Percentiles rank a stretch among this genome's conserved stretches.
Conservation (phyloP, 2,888 invertebrate species). For the Thysanoteuthis rhombus region DNA sequence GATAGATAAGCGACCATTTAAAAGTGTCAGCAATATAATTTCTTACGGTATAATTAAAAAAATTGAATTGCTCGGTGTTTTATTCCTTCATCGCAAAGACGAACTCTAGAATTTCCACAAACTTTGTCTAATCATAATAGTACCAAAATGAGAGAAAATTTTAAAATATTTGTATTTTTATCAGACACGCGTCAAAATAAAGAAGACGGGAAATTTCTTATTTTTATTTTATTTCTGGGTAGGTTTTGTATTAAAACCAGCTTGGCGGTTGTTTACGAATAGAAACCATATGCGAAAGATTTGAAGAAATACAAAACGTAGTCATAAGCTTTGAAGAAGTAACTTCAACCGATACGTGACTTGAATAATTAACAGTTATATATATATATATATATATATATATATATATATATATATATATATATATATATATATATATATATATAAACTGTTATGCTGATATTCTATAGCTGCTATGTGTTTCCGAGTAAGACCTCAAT, state of each 20-base stretch:
- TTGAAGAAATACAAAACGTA: conserved; percentile 12
- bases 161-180: not conserved
- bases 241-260: not conserved
- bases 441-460: not conserved
- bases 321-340: not conserved
- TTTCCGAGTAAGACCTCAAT: too few species aligned
- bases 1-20: too few species aligned
- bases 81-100: too few species aligned
- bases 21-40: too few species aligned
- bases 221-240: too few species aligned
- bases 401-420: not conserved
- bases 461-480: too few species aligned
- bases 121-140: too few species aligned
- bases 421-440: not conserved
- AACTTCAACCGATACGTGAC: not conserved
- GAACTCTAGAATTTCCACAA: too few species aligned
- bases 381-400: conserved; percentile 12
- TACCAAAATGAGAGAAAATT: not conserved
- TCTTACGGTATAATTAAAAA: too few species aligned
- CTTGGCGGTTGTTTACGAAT: not conserved
- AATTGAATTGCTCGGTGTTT: too few species aligned
- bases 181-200: not conserved
- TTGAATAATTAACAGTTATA: not conserved
- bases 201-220: not conserved
- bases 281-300: not conserved